Evolutionary conservation across 2,888 invertebrate species (phyloP), one percentile per base, ranked within the genome.

Genomic region (Exocentrus adspersus): DNA sequence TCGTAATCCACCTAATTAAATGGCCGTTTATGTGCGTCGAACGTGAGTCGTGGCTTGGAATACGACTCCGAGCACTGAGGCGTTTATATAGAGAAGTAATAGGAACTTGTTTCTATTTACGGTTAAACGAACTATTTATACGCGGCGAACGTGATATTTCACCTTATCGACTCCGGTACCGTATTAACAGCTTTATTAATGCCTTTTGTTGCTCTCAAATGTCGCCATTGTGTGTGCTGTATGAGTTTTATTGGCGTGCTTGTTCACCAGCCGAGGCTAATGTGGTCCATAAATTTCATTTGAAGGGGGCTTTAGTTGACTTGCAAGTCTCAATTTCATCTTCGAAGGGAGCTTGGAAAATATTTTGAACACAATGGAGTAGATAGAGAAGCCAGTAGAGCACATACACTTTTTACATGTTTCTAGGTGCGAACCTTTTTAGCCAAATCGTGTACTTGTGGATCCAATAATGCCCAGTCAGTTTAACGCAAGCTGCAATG

Each of bases 161-260:
- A 64, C 65, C 60, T 68, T 72, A 72, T 73, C 72, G 69, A 64
- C 65, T 24, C n/a, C 58, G 59, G 67, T 65, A 68, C 67, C 62
- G 62, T 69, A 71, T 67, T 71, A 71, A 73, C 72, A 69, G 69
- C 72, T 72, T 70, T 71, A 72, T 74, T 72, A 72, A 70, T 72
- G 67, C 68, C 69, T 68, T 69, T 72, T 72, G 69, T 69, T 64
- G 60, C 46, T 56, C 28, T 43, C 43, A 24, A 54, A 24, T 14
- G 54, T 43, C n/a, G 54, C 54, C 28, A 54, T 54, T 54, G 54
- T 53, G 54, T 53, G 41, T 14, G 54, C 24, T 28, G 16, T 37
- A 37, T 37, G 37, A 37, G 37, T 37, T 37, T 37, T 37, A 37
- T 37, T 37, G 37, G 28, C 43, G 53, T 16, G 53, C 43, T 54